A percentile compares a stretch with the other conserved stretches of the same genome.
Conservation (phyloP, 1,140 invertebrate genomes). For the Dinothrombium tinctorium region DNA sequence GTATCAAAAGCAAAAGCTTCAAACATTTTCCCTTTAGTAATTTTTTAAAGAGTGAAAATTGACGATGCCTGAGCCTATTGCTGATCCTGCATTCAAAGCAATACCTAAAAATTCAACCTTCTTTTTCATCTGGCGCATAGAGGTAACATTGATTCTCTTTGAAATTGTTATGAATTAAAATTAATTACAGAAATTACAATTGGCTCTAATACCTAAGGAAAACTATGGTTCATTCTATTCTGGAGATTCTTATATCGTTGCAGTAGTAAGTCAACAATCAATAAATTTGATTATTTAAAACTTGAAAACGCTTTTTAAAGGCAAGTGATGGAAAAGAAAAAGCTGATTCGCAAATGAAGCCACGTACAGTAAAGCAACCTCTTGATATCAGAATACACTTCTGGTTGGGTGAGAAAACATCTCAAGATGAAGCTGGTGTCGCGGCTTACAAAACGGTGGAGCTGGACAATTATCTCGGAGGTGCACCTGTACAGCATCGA, state of each 20-base stretch:
- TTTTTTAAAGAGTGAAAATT: too few relatives aligned
- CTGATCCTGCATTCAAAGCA: conserved; percentile 36
- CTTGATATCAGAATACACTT: conserved; percentile 60
- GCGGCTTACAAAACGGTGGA: conserved; percentile 66
- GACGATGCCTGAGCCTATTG: conserved; percentile 7
- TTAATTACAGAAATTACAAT: conserved; percentile 49
- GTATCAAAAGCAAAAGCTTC: too few relatives aligned
- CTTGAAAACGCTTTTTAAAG: too few relatives aligned
- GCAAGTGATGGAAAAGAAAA: conserved; percentile 31
- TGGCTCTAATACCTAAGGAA: conserved; percentile 42
- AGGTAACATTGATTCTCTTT: conserved; percentile 27
- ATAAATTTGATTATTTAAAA: too few relatives aligned
- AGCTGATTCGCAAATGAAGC: conserved; percentile 35
- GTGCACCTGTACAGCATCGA: conserved; percentile 60
- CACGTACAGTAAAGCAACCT: conserved; percentile 25
- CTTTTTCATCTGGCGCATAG: conserved; percentile 55
- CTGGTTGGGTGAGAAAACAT: conserved; percentile 55
- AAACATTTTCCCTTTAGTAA: too few relatives aligned
- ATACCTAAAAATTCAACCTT: conserved; percentile 41
- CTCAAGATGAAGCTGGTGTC: conserved; percentile 62
- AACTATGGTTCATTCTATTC: conserved; percentile 63
- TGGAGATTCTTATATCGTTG: conserved; percentile 60
- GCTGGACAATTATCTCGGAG: conserved; percentile 56
- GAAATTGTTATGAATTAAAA: conserved; percentile 2
- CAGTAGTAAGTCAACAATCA: conserved; percentile 48